Base-by-base conservation (phyloP, 1,140 invertebrate genomes). In the Trichonephila clavipes region DNA sequence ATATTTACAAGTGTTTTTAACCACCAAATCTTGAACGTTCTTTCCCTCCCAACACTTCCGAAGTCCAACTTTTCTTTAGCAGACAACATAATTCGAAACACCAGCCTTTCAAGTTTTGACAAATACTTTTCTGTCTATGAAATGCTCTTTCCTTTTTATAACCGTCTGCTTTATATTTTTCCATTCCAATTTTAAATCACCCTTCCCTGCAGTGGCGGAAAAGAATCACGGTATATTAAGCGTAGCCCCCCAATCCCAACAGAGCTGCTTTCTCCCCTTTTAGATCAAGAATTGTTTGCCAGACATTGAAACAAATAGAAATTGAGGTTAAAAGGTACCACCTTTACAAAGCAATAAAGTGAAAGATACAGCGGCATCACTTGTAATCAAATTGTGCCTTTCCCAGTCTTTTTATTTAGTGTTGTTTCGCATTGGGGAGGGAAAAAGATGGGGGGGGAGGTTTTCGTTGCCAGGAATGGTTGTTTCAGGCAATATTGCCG, bases 221-320 rank as follows among this genome's bases (percentile, higher is more conserved):
- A 24, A 18, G 72, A 28, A 18, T 12, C 18, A 77, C 28, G 4
- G 3, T 18, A 77, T 40, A 34, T 77, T 77, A 77, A 77, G 18
- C 28, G 28, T 12, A 77, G 18, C 72, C 72, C 28, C 34, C 28
- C 16, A 19, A 64, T 21, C 21, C 62, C 62, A 64, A 64, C 3
- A 64, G 51, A 51, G 51, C 51, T 12, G 51, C 51, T 51, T 12
- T 21, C 62, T 64, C 62, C 62, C 62, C 72, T 2, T 12, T 21
- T 10, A 8, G 77, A 91, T 91, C 89, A 83, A 44, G 59, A 91
- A 18, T 24, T 61, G 59, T 91, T 91, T 62, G 6, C 59, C 28
- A 51, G 58, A 83, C 58, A 91, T 91, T 91, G 89, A 91, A 91
- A 91, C 61, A 91, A 83, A 91, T 91, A 82, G 72, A 51, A 34